phyloP scores from a whole-genome alignment of 2,113 vertebrate species.

The Actinemys pallida region DNA sequence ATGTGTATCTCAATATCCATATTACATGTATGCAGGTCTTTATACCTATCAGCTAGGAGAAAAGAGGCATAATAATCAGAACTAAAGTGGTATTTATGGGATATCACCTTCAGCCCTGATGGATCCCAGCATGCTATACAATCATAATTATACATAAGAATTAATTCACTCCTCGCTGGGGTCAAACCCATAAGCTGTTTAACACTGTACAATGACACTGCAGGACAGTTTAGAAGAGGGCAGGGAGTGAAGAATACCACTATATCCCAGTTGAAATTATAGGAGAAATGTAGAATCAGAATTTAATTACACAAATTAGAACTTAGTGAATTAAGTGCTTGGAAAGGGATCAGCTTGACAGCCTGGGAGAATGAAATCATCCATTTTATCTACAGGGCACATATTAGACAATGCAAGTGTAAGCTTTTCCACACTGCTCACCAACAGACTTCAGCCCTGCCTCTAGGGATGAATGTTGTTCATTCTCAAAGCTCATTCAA shows the following conservation, averaged over 20 bases:
- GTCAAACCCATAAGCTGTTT: background rate
- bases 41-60: background rate
- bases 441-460: background rate
- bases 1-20: background rate
- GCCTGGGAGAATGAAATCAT: background rate
- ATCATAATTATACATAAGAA: background rate
- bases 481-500: accelerated
- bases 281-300: slow-evolving; percentile 3
- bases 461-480: background rate
- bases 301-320: background rate
- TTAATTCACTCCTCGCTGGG: background rate
- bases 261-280: background rate
- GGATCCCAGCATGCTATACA: background rate
- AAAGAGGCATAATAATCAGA: background rate
- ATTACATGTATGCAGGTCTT: background rate
- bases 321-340: background rate
- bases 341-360: background rate
- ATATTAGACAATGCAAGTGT: background rate
- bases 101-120: background rate
- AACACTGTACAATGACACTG: background rate
- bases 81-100: background rate
- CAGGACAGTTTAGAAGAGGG: background rate
- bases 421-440: background rate
- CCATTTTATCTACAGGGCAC: background rate
- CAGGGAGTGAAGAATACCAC: background rate